phyloP scores from a whole-genome alignment of 1,140 invertebrate species.

The Lineus longissimus region DNA sequence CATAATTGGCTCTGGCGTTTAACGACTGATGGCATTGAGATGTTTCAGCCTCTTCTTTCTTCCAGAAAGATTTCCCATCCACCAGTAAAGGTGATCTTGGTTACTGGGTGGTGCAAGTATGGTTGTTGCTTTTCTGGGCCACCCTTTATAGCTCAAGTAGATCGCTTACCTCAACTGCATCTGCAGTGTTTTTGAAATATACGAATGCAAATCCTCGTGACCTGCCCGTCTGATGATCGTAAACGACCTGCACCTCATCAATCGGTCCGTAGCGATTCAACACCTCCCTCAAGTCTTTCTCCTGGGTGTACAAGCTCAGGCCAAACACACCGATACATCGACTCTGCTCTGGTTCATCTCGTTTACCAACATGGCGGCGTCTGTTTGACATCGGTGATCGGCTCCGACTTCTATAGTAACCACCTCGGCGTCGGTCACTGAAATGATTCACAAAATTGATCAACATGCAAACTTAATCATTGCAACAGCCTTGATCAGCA shows the following conservation, averaged over 20 bases:
- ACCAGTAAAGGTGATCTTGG: too few relatives aligned
- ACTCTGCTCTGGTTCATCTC: conserved; percentile 81
- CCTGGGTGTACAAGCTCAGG: conserved; percentile 85
- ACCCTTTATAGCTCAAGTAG: too few relatives aligned
- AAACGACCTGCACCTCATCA: conserved; percentile 90
- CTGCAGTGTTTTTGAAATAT: conserved; percentile 83
- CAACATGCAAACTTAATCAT: not conserved
- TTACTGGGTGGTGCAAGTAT: too few relatives aligned
- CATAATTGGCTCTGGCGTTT: too few relatives aligned
- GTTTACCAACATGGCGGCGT: conserved; percentile 55
- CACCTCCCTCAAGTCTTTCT: conserved; percentile 87
- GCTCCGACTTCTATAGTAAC: conserved; percentile 40
- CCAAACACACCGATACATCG: conserved; percentile 92
- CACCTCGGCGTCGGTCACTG: conserved; percentile 15
- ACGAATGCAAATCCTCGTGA: conserved; percentile 97
- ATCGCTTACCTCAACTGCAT: conserved; percentile 70
- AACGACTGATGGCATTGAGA: too few relatives aligned
- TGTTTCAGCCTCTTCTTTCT: too few relatives aligned
- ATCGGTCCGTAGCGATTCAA: conserved; percentile 89
- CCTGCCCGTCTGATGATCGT: conserved; percentile 81
- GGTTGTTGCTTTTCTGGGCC: too few relatives aligned
- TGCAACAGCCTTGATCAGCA: not conserved
- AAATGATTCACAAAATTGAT: not conserved
- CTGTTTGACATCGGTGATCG: conserved; percentile 59
- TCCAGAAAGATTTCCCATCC: too few relatives aligned